Conservation (phyloP, 1,140 invertebrate genomes). For the Zaprionus gabonicus region DNA sequence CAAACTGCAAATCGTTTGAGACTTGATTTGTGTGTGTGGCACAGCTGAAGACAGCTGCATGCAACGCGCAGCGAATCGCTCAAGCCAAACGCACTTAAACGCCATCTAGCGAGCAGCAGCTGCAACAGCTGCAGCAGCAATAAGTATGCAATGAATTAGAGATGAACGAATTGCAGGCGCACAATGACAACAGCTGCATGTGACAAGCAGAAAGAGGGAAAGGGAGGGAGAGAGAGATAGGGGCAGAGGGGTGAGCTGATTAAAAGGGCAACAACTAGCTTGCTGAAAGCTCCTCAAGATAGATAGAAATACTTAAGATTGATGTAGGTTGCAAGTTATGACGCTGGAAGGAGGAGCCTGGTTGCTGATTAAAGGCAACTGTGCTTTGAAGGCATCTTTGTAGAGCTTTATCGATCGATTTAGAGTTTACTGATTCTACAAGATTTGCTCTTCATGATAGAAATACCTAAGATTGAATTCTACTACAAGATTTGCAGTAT, state of each 20-base stretch:
- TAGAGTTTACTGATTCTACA: too few species aligned
- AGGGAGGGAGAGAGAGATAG: too few species aligned
- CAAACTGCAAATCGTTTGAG: slow-evolving; percentile 23
- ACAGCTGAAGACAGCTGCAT: slow-evolving; percentile 34
- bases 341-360: too few species aligned
- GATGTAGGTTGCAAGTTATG: neutral
- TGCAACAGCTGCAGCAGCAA: neutral
- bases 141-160: slow-evolving; percentile 45
- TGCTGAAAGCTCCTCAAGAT: neutral
- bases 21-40: slow-evolving; percentile 4
- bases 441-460: too few species aligned
- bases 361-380: neutral
- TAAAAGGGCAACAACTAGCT: neutral
- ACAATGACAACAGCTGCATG: slow-evolving; percentile 9
- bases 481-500: too few species aligned
- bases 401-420: too few species aligned
- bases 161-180: slow-evolving; percentile 1
- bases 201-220: neutral
- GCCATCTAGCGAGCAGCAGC: neutral
- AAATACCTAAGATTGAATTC: too few species aligned
- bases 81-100: slow-evolving; percentile 68
- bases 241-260: neutral
- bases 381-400: too few species aligned
- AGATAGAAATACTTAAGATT: neutral
- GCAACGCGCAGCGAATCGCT: slow-evolving; percentile 71